Evolutionary conservation across 2,888 invertebrate genomes (phyloP), one percentile per base, ranked within the genome.

Genomic region (Amiota communis): DNA sequence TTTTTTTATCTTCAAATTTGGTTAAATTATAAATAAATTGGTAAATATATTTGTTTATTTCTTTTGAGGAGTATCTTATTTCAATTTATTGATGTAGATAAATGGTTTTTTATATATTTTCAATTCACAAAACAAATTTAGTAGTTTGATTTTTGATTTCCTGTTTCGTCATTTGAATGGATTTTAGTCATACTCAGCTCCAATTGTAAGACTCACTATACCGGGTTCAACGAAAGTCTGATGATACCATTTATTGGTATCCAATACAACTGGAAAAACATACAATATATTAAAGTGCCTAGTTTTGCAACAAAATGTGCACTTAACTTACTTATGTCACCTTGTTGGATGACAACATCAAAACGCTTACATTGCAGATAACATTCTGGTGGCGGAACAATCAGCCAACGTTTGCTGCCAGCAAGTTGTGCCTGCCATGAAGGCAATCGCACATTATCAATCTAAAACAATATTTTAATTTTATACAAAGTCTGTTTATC

Each of bases 341-440:
- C 97, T 0, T 96, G 94, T 47, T 94, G 91, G 1, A 98, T 96
- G 75, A 97, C 87, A 79, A 92, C 91, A 8, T 89, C 88, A 56
- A 87, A 80, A 46, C 79, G 79, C 56, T 83, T 83, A 89, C 98
- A 98, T 71, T 91, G 89, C 88, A 95, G 95, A 86, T 94, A 93
- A 88, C 98, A 98, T 90, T 98, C 98, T 0, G 96, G 95, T 1
- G 98, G 98, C 10, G 98, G 98, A 79, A 96, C 95, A 75, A 98
- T 91, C 72, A 93, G 92, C 98, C 98, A 98, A 76, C 92, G 91
- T 89, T 99, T 99, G 80, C 91, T 92, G 0, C 98, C 98, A 70
- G 93, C 93, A 68, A 98, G 91, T 91, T 98, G 98, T 0, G 98
- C 98, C 90, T 99, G 98, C 98, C 98, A 98, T 1, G 98, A 98